Conservation (phyloP, 2,797 vertebrate genomes). For the Austrolebias charrua region DNA sequence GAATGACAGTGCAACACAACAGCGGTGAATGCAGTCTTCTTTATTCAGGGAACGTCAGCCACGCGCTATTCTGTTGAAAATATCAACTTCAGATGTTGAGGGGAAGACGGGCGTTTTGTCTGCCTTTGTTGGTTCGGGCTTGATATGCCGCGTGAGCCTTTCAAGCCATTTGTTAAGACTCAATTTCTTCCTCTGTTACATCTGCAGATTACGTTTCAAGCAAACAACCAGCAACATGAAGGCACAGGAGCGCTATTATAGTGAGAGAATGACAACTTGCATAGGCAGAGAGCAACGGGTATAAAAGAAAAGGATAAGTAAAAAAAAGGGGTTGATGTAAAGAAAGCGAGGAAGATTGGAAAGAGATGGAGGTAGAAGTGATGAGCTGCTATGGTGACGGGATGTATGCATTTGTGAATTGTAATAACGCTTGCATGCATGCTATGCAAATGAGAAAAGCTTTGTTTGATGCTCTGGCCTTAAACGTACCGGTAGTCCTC, state of each 20-base stretch:
- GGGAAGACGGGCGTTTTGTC: constrained; percentile 75
- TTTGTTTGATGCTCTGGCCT: constrained; percentile 64
- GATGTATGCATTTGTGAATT: constrained; percentile 53
- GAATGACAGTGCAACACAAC: constrained; percentile 77
- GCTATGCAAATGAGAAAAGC: constrained; percentile 64
- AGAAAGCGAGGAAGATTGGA: constrained; percentile 60
- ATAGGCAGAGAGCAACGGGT: constrained; percentile 46
- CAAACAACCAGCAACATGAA: constrained; percentile 73
- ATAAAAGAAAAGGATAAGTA: constrained; percentile 38
- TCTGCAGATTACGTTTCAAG: constrained; percentile 78
- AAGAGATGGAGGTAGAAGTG: constrained; percentile 58
- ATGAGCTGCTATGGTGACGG: constrained; percentile 60
- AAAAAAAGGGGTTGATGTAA: constrained; percentile 51
- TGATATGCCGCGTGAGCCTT: constrained; percentile 77
- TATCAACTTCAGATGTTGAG: constrained; percentile 78
- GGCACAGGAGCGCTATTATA: constrained; percentile 66
- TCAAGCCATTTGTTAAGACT: constrained; percentile 82
- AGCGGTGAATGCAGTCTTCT: constrained; percentile 42
- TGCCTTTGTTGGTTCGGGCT: constrained; percentile 75
- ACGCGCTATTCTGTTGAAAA: constrained; percentile 72
- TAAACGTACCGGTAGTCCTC: constrained; percentile 46
- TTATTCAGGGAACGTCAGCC: constrained; percentile 72
- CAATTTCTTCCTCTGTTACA: constrained; percentile 79
- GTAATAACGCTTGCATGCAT: constrained; percentile 50
- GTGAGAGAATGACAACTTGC: constrained; percentile 70